Evolutionary conservation across 2,888 invertebrate species (phyloP).

Genomic region (Acanthosepion pharaonis): DNA sequence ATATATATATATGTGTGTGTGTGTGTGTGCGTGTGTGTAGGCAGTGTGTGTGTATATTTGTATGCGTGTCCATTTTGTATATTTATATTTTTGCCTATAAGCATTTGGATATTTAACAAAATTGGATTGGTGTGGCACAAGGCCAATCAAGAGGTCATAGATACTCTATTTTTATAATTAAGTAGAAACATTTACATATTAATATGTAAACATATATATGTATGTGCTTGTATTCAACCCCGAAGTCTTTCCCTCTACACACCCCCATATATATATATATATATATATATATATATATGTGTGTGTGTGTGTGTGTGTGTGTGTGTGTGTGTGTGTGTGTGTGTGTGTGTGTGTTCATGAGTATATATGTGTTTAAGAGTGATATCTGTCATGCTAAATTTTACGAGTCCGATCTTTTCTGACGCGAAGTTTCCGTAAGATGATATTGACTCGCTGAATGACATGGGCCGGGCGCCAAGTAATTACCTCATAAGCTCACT

Average conservation of each 20-base stretch:
- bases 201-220: not conserved
- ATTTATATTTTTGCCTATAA: too few species aligned
- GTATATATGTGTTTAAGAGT: not conserved
- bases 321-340: not conserved
- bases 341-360: not conserved
- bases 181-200: not conserved
- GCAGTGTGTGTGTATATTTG: too few species aligned
- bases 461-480: slow-evolving; percentile 18
- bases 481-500: not conserved
- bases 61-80: too few species aligned
- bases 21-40: too few species aligned
- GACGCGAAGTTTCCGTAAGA: slow-evolving; percentile 15
- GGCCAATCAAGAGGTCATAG: too few species aligned
- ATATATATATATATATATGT: slow-evolving; percentile 3
- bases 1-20: too few species aligned
- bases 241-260: too few species aligned
- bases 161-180: too few species aligned
- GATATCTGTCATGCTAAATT: not conserved
- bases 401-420: not conserved
- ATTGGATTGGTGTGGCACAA: too few species aligned
- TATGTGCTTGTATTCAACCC: too few species aligned
- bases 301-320: not conserved
- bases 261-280: not conserved
- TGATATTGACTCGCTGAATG: not conserved
- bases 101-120: too few species aligned